Conservation (phyloP, 2,888 invertebrate species). For the Cyclophora albipunctata region DNA sequence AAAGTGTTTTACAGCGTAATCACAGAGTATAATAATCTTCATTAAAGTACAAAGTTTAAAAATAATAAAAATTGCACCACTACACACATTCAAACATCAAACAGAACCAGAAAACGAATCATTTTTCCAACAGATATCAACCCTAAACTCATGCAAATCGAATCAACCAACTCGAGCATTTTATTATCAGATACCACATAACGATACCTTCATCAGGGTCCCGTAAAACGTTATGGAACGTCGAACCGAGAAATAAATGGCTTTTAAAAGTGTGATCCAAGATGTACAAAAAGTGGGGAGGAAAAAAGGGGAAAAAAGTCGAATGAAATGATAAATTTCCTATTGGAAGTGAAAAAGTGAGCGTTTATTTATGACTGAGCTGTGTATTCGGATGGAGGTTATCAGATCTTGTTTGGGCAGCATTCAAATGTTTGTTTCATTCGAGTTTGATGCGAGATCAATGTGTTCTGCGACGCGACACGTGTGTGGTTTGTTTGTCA, state of each 20-base stretch:
- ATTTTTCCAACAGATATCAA: constrained; percentile 29
- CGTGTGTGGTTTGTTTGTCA: constrained; percentile 19
- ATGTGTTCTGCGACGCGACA: constrained; percentile 24
- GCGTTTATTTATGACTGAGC: constrained; percentile 66
- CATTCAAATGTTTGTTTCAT: constrained; percentile 47
- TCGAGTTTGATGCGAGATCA: constrained; percentile 40
- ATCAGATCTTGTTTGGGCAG: constrained; percentile 58
- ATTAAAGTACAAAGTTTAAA: no score
- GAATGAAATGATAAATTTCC: constrained; percentile 69
- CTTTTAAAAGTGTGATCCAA: constrained; percentile 71
- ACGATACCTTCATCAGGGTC: constrained; percentile 64
- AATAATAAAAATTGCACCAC: no score
- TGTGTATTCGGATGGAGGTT: constrained; percentile 47
- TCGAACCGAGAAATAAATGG: constrained; percentile 66
- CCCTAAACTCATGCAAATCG: constrained; percentile 50
- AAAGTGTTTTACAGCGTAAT: no score
- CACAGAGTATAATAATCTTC: no score
- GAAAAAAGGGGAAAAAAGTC: constrained; percentile 50
- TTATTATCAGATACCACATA: constrained; percentile 64
- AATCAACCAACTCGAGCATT: constrained; percentile 56
- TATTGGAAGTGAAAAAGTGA: constrained; percentile 62
- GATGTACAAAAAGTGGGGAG: constrained; percentile 62
- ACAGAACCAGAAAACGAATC: constrained; percentile 16
- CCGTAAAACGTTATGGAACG: constrained; percentile 53
- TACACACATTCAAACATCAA: no score